Percentiles rank a stretch among this genome's conserved stretches.
phyloP scores from a whole-genome alignment of 53 echinoderm and acorn worm genomes.

The Hippasteria phrygiana region DNA sequence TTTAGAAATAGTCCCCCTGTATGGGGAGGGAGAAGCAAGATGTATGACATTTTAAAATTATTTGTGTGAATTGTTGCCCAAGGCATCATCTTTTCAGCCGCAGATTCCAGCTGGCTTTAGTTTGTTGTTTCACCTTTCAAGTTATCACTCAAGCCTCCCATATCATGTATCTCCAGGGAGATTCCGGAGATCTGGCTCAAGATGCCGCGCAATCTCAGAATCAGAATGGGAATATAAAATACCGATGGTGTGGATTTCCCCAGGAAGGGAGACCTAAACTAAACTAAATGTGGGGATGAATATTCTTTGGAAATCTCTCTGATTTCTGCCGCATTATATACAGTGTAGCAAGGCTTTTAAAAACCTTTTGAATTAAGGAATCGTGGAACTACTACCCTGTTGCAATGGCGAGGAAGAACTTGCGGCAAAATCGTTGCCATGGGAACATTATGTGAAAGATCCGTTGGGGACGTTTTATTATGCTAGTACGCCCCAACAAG shows the following conservation, averaged over 20 bases:
- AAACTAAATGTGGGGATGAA: background rate
- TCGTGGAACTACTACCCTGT: background rate
- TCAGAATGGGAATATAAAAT: background rate
- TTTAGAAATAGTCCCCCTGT: too few species aligned
- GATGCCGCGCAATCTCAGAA: background rate
- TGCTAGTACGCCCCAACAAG: too few species aligned
- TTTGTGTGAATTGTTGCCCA: too few species aligned
- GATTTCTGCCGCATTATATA: background rate
- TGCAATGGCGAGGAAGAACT: background rate
- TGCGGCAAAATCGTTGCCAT: background rate
- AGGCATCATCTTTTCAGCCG: background rate
- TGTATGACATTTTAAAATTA: background rate
- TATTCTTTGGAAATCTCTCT: background rate
- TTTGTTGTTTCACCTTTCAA: background rate
- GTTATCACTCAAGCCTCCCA: background rate
- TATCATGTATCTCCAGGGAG: background rate
- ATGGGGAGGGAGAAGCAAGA: background rate
- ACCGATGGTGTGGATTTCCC: background rate
- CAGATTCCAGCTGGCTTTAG: background rate
- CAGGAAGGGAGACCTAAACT: background rate
- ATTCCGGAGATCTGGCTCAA: background rate
- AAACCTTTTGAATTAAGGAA: background rate
- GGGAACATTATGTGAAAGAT: background rate
- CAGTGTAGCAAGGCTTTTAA: background rate
- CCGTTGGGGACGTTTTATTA: too few species aligned